Percentiles rank a stretch among this genome's conserved stretches.
phyloP scores from a whole-genome alignment of 2,113 vertebrate species.

The Brachyhypopomus gauderio region DNA sequence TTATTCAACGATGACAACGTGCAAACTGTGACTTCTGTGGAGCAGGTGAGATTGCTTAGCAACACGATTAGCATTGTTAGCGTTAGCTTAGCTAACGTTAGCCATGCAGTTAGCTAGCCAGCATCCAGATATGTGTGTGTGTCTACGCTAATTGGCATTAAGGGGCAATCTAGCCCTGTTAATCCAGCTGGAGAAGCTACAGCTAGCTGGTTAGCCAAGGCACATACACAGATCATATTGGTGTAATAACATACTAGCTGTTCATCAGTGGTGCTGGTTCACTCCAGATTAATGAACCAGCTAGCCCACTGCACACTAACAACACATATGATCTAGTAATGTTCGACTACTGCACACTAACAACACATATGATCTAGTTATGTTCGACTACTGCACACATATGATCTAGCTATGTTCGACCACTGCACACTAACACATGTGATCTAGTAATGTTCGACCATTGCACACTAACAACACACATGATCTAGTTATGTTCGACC shows the following conservation, averaged over 20 bases:
- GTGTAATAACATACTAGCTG: too few relatives aligned
- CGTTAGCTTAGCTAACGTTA: not conserved
- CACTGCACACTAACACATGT: not conserved
- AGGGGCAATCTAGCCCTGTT: not conserved
- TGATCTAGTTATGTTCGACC: not conserved
- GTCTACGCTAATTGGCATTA: not conserved
- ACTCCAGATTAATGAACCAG: too few relatives aligned
- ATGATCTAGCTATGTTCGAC: not conserved
- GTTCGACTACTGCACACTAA: not conserved
- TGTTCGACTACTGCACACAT: conserved; percentile 1
- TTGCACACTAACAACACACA: not conserved
- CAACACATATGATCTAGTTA: too few relatives aligned
- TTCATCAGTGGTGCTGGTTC: too few relatives aligned
- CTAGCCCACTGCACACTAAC: too few relatives aligned
- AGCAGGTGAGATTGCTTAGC: conserved; percentile 70
- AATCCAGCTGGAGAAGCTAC: not conserved
- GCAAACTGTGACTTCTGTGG: conserved; percentile 73
- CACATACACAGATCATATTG: too few relatives aligned
- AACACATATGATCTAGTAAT: too few relatives aligned
- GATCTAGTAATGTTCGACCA: not conserved
- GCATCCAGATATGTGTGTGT: conserved; percentile 11
- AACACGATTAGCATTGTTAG: not conserved
- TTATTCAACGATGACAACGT: conserved; percentile 72
- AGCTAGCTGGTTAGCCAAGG: not conserved
- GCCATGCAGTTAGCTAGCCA: not conserved